phyloP scores from a whole-genome alignment of 2,888 invertebrate genomes.

The Sphaeridia pumilis region DNA sequence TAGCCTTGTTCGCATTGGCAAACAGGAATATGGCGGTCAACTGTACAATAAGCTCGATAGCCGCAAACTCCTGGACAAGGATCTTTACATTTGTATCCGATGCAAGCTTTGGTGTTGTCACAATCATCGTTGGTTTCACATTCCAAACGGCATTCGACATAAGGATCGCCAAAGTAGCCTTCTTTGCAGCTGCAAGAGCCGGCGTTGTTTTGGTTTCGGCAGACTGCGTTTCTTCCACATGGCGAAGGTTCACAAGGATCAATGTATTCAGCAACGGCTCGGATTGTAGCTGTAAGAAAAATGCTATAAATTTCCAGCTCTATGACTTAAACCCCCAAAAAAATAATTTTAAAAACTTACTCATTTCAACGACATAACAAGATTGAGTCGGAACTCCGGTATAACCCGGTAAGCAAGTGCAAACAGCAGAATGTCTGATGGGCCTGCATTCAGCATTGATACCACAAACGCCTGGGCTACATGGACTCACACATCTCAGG shows the following conservation, averaged over 20 bases:
- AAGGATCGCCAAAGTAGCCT: conserved; percentile 56
- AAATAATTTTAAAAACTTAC: conserved; percentile 51
- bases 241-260: conserved; percentile 25
- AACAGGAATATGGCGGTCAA: conserved; percentile 25
- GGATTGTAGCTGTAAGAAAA: conserved; percentile 4
- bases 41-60: conserved; percentile 23
- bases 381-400: conserved; percentile 58
- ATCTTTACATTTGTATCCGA: conserved; percentile 38
- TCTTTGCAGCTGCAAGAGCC: conserved; percentile 56
- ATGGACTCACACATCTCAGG: conserved; percentile 46
- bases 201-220: conserved; percentile 55
- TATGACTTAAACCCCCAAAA: conserved; percentile 14
- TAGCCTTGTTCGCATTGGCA: conserved; percentile 28
- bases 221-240: conserved; percentile 48
- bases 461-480: conserved; percentile 60
- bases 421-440: conserved; percentile 62
- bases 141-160: conserved; percentile 57
- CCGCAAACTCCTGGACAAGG: conserved; percentile 37
- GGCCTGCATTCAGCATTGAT: conserved; percentile 72
- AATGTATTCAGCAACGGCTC: conserved; percentile 8
- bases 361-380: conserved; percentile 41
- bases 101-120: conserved; percentile 38
- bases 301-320: conserved; percentile 12
- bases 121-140: conserved; percentile 57
- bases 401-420: conserved; percentile 63